Evolutionary conservation across 2,113 vertebrate species (phyloP).

Genomic region (Chamaetylas fuelleborni): DNA sequence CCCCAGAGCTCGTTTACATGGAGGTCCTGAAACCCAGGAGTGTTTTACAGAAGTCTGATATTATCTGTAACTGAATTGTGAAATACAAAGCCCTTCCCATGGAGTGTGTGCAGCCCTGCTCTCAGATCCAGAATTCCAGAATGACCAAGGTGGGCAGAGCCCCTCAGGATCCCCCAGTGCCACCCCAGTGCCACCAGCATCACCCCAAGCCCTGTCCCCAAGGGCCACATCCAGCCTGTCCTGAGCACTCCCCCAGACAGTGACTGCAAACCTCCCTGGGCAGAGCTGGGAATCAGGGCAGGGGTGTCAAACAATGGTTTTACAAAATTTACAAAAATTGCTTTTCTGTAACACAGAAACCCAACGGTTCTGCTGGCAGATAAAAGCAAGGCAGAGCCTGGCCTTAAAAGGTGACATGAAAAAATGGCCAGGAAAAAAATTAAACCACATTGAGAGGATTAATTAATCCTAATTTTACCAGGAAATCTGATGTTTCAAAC

Average conservation of each 20-base stretch:
- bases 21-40: too few relatives aligned
- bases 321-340: not conserved
- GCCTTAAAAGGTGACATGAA: not conserved
- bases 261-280: not conserved
- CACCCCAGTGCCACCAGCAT: not conserved
- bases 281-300: not conserved
- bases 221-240: not conserved
- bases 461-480: not conserved
- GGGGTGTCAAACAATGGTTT: not conserved
- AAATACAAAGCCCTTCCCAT: too few relatives aligned
- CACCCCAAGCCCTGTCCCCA: not conserved
- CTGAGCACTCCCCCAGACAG: not conserved
- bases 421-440: not conserved
- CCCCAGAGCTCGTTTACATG: too few relatives aligned
- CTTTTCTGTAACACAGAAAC: not conserved
- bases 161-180: too few relatives aligned
- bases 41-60: too few relatives aligned
- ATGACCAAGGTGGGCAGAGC: too few relatives aligned
- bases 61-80: too few relatives aligned
- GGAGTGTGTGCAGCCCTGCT: too few relatives aligned
- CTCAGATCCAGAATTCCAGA: not conserved
- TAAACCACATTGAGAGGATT: not conserved
- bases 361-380: not conserved
- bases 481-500: not conserved
- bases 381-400: not conserved